phyloP scores from a whole-genome alignment of 2,888 invertebrate genomes.

The Polydrusus cervinus region DNA sequence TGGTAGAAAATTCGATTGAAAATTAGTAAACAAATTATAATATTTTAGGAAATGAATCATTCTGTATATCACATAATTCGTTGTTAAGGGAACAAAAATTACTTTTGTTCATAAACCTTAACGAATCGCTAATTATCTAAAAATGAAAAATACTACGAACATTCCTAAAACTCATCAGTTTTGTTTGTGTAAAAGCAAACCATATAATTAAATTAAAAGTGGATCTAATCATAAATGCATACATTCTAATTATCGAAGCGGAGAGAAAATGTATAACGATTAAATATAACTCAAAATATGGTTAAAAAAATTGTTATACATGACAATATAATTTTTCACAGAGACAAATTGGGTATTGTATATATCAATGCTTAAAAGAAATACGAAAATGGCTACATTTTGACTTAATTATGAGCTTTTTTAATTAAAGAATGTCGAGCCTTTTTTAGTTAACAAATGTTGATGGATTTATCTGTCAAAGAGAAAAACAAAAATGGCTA shows the following conservation, averaged over 20 bases:
- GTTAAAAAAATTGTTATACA: background rate
- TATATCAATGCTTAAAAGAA: too few relatives aligned
- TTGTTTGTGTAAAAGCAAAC: conserved; percentile 21
- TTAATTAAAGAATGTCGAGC: too few relatives aligned
- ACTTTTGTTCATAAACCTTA: conserved; percentile 42
- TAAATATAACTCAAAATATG: background rate
- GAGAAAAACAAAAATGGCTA: too few relatives aligned
- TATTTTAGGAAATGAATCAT: background rate
- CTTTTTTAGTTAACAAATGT: too few relatives aligned
- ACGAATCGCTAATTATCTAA: conserved; percentile 41
- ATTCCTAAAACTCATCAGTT: conserved; percentile 32
- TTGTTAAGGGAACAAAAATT: conserved; percentile 47
- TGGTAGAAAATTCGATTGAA: too few relatives aligned
- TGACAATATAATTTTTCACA: background rate
- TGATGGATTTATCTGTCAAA: too few relatives aligned
- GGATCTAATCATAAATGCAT: conserved; percentile 34
- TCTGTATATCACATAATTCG: conserved; percentile 30
- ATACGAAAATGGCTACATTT: too few relatives aligned
- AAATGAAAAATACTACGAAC: conserved; percentile 1
- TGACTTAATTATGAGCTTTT: too few relatives aligned
- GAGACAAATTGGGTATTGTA: background rate
- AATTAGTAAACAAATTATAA: too few relatives aligned
- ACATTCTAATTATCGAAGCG: conserved; percentile 31
- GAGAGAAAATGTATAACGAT: background rate
- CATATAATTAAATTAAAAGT: conserved; percentile 34